A percentile compares a stretch with the other conserved stretches of the same genome.
Conservation (phyloP, 2,888 invertebrate species). For the Anaspis maculata region DNA sequence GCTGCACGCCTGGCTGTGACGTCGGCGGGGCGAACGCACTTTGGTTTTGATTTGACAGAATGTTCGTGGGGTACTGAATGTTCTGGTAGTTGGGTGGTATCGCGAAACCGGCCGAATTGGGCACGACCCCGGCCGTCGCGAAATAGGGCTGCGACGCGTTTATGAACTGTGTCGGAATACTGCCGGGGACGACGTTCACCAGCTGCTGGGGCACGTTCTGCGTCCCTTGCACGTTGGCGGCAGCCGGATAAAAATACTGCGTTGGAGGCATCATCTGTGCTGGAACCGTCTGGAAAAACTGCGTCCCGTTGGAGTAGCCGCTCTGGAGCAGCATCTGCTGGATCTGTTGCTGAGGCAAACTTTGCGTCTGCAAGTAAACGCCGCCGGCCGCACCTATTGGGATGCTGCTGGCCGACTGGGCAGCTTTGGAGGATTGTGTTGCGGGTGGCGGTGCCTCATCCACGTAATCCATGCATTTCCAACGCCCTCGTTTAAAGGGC, state of each 20-base stretch:
- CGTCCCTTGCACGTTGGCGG: constrained; percentile 32
- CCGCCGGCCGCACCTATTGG: constrained; percentile 22
- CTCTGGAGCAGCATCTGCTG: constrained; percentile 41
- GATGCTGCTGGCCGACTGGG: constrained; percentile 32
- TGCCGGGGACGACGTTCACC: constrained; percentile 26
- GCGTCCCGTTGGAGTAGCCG: constrained; percentile 31
- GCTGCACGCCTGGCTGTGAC: constrained; percentile 34
- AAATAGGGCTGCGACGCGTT: constrained; percentile 34
- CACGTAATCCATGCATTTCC: constrained; percentile 71
- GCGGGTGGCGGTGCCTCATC: constrained; percentile 49
- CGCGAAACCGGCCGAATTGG: constrained; percentile 26
- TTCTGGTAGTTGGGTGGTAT: constrained; percentile 32
- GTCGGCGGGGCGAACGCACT: constrained; percentile 41
- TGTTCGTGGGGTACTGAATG: constrained; percentile 36
- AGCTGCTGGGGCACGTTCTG: constrained; percentile 34
- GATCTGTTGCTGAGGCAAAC: constrained; percentile 43
- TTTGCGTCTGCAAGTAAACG: constrained; percentile 40
- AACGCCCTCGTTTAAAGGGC: constrained; percentile 65
- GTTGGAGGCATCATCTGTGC: constrained; percentile 36
- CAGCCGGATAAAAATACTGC: constrained; percentile 41
- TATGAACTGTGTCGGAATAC: constrained; percentile 35
- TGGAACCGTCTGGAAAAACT: constrained; percentile 33
- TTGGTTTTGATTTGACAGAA: constrained; percentile 35
- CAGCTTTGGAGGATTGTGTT: constrained; percentile 20
- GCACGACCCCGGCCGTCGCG: constrained; percentile 29